phyloP scores from a whole-genome alignment of 2,888 invertebrate species.

The Electrophaes corylata region DNA sequence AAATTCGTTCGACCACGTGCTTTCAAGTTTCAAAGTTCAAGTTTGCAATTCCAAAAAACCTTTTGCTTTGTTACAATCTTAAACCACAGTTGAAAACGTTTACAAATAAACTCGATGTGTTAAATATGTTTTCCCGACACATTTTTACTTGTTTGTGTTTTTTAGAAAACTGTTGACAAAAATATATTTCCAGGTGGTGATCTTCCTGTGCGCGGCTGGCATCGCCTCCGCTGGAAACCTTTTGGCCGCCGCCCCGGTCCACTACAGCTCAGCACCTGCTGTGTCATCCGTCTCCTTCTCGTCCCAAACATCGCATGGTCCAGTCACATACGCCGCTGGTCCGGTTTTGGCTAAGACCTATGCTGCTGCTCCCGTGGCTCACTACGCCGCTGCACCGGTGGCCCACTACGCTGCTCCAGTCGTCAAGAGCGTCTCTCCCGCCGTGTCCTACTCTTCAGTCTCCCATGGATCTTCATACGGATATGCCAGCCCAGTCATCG shows the following conservation, averaged over 20 bases:
- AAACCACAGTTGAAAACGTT: not conserved
- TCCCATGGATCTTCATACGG: slow-evolving; percentile 38
- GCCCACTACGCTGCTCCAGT: slow-evolving; percentile 52
- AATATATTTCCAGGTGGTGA: slow-evolving; percentile 67
- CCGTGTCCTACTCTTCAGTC: slow-evolving; percentile 49
- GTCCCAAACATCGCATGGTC: slow-evolving; percentile 65
- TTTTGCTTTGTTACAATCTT: not conserved
- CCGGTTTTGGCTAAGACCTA: slow-evolving; percentile 68
- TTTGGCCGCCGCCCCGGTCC: slow-evolving; percentile 60
- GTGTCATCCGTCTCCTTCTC: slow-evolving; percentile 66
- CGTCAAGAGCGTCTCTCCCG: slow-evolving; percentile 42
- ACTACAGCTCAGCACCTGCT: slow-evolving; percentile 64
- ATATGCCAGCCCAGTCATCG: slow-evolving; percentile 22
- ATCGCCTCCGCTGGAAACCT: slow-evolving; percentile 85
- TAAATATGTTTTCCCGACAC: not conserved
- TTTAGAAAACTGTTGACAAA: slow-evolving; percentile 10
- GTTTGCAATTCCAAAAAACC: not conserved
- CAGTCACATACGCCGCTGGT: slow-evolving; percentile 80
- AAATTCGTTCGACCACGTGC: slow-evolving; percentile 14
- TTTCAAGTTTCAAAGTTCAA: slow-evolving; percentile 19
- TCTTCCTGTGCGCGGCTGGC: slow-evolving; percentile 84
- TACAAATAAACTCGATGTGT: too few species aligned
- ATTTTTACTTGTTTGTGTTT: not conserved
- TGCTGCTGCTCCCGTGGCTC: slow-evolving; percentile 54
- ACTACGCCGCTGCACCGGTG: slow-evolving; percentile 53